Evolutionary conservation across 2,113 vertebrate genomes (phyloP).

Genomic region (Oncorhynchus mykiss): DNA sequence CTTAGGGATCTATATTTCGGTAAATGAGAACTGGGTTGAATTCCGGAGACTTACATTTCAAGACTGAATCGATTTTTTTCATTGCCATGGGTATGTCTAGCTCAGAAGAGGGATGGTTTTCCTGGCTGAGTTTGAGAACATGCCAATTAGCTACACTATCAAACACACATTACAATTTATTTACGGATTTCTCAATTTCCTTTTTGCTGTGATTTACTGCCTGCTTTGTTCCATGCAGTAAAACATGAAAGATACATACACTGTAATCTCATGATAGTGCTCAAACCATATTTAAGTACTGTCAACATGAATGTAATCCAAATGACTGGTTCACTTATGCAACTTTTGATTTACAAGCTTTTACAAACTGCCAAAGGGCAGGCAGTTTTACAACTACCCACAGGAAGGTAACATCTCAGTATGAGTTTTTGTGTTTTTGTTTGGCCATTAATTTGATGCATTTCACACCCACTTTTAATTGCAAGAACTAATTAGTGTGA

Average conservation of each 20-base stretch:
- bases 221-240: not conserved
- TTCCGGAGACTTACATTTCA: slow-evolving; percentile 25
- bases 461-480: slow-evolving; percentile 68
- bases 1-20: slow-evolving; percentile 15
- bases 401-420: slow-evolving; percentile 23
- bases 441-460: slow-evolving; percentile 59
- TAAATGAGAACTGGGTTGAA: slow-evolving; percentile 30
- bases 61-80: slow-evolving; percentile 38
- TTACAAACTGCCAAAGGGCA: not conserved
- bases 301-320: not conserved
- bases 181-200: slow-evolving; percentile 41
- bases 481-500: slow-evolving; percentile 66
- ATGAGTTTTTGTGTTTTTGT: slow-evolving; percentile 34
- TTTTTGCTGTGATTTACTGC: slow-evolving; percentile 20
- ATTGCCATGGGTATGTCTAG: slow-evolving; percentile 16
- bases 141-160: slow-evolving; percentile 45
- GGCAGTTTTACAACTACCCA: slow-evolving; percentile 8
- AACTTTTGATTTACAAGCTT: not conserved
- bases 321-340: slow-evolving; percentile 4
- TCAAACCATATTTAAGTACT: slow-evolving; percentile 1
- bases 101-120: slow-evolving; percentile 45
- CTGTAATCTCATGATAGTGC: not conserved
- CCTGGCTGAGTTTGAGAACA: slow-evolving; percentile 35
- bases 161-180: slow-evolving; percentile 36
- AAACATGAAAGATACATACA: not conserved